These are phyloP conservation scores for Tetrapedia diversipes DNA, from an alignment of 2,888 invertebrate species.

Conservation along the genomic window DNA sequence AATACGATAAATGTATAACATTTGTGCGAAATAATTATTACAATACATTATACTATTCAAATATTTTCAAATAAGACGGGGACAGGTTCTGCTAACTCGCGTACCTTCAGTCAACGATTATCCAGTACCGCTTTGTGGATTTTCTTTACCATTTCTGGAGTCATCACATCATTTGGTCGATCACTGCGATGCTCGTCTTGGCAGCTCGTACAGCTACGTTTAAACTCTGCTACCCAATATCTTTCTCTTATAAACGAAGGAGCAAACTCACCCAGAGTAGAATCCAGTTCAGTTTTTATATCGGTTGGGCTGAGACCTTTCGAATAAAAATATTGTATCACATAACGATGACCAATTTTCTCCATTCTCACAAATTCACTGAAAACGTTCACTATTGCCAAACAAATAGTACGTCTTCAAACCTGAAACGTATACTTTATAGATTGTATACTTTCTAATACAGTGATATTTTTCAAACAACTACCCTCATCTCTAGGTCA, in stretches of 20 bases:
- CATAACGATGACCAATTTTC: constrained; percentile 3
- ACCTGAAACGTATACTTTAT: too few species aligned
- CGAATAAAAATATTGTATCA: constrained; percentile 4
- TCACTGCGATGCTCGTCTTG: constrained; percentile 10
- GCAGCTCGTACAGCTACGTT: constrained; percentile 17
- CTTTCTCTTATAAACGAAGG: constrained; percentile 9
- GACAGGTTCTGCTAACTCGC: too few species aligned
- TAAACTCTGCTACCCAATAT: constrained; percentile 2
- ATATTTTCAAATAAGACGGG: too few species aligned
- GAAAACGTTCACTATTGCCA: not conserved
- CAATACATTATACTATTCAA: too few species aligned
- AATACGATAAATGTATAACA: too few species aligned
- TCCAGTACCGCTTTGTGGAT: constrained; percentile 18
- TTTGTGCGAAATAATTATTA: too few species aligned
- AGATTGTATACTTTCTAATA: too few species aligned
- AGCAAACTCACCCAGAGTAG: not conserved
- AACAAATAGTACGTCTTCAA: too few species aligned
- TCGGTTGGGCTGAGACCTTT: not conserved
- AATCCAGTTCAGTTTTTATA: constrained; percentile 6
- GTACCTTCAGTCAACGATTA: constrained; percentile 1
- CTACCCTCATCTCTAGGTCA: too few species aligned
- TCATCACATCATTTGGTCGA: constrained; percentile 18
- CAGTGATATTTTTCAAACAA: too few species aligned
- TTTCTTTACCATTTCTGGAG: constrained; percentile 15
- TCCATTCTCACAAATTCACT: too few species aligned